Conservation (phyloP, 23 tunicate genomes). For the Phallusia fumigata region DNA sequence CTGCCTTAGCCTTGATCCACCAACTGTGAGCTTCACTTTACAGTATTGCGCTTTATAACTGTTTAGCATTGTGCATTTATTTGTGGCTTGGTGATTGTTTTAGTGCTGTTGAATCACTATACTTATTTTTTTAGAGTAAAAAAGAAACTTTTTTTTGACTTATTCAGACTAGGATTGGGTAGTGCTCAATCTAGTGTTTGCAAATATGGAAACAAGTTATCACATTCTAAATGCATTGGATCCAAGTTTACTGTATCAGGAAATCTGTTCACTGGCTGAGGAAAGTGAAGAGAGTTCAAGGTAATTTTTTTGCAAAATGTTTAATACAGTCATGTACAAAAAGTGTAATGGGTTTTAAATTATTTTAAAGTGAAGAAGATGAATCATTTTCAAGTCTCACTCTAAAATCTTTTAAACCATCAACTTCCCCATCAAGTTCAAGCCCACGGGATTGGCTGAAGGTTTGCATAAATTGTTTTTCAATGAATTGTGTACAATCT, state of each 20-base stretch:
- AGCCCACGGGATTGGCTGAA: not conserved
- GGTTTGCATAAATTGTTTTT: not conserved
- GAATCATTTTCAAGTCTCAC: not conserved
- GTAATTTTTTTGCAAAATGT: not conserved
- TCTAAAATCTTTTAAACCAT: not conserved
- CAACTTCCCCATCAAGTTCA: not conserved
- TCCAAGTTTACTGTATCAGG: conserved; percentile 1
- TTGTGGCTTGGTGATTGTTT: too few species aligned
- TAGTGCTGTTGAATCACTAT: too few species aligned
- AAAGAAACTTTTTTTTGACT: too few species aligned
- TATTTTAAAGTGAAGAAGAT: not conserved
- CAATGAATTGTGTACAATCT: not conserved
- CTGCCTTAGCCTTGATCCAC: too few species aligned
- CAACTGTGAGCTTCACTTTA: too few species aligned
- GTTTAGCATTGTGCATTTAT: too few species aligned
- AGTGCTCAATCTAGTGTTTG: too few species aligned
- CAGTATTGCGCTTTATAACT: too few species aligned
- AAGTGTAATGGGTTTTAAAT: not conserved
- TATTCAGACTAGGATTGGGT: too few species aligned
- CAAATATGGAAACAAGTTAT: not conserved
- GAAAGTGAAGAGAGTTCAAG: not conserved
- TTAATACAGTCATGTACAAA: not conserved
- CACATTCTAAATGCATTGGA: not conserved
- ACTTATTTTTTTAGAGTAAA: too few species aligned
- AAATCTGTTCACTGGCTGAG: not conserved